Evolutionary conservation across 2,888 invertebrate species (phyloP).

Genomic region (Tetranychus piercei): DNA sequence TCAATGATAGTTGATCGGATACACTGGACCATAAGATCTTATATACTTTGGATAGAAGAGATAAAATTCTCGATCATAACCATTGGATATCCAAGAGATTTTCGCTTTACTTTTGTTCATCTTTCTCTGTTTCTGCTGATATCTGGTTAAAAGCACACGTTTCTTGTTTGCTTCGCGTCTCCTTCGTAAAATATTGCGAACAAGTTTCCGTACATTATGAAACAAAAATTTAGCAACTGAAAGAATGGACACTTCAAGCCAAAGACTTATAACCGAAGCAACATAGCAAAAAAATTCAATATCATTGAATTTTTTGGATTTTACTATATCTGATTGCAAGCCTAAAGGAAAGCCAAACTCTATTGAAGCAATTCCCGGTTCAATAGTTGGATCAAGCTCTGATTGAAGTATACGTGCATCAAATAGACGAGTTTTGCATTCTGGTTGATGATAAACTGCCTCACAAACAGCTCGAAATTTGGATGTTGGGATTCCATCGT

Average conservation of each 20-base stretch:
- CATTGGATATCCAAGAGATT: neutral
- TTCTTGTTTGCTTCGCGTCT: neutral
- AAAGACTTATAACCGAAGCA: neutral
- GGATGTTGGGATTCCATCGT: neutral
- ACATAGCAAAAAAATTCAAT: slow-evolving; percentile 8
- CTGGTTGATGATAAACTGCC: neutral
- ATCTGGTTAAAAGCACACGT: neutral
- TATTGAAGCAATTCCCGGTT: neutral
- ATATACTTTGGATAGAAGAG: neutral
- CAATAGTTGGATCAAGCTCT: neutral
- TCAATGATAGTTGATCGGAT: neutral
- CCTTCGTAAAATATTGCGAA: neutral
- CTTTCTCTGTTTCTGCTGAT: neutral
- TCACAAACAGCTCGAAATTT: slow-evolving; percentile 2
- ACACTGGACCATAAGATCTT: neutral
- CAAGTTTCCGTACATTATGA: neutral
- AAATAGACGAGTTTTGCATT: neutral
- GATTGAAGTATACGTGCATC: neutral
- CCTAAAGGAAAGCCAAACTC: neutral
- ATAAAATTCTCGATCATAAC: neutral
- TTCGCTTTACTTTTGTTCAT: neutral
- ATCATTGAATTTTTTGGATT: neutral
- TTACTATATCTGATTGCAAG: neutral
- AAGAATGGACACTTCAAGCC: neutral
- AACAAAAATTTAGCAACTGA: neutral